Evolutionary conservation across 2,113 vertebrate genomes (phyloP), one percentile per base, ranked within the genome.

Genomic region (Chamaea fasciata): DNA sequence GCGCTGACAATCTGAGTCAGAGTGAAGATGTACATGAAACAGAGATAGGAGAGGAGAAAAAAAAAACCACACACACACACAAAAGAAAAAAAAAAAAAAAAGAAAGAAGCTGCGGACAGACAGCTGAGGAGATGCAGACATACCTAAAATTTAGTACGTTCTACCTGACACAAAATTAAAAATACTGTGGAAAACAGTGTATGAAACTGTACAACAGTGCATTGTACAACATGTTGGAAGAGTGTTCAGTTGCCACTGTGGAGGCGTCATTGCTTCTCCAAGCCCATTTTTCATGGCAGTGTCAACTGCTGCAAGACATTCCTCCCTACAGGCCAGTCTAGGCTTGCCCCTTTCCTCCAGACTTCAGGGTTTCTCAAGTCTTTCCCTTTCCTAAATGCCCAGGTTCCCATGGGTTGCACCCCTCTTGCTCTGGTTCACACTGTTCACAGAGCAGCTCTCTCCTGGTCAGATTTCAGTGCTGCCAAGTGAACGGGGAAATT

Each of bases 1-100:
- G 88, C 97, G 98, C 92, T 98, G 98, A 73, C 83, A 97, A 96
- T 98, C 98, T 99, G 97, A 95, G 97, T 95, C 71, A 97, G 87
- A 96, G 92, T 94, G 77, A 89, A 96, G 81, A 91, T 28, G 86
- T 21, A 96, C 68, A 90, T 92, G 69, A 97, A 64, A 96, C 27
- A 92, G 35, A 94, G 89, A 95, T 0, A 74, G 60, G 20, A 92
- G 30, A 83, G 14, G 3, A 9, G 14, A 6, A 14, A 39, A 19
- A 42, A 15, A 12, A 30, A 42, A 11, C 13, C 41, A 41, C 41
- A 41, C 13, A 41, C 41, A 41, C 41, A 41, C 41, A 41, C n/a
- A 47, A 70, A 19, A 23, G 4, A n/a, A 18, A 12, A 6, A 6
- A n/a, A 26, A 7, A 22, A 27, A 23, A 73, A 13, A 42, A 12